A percentile compares a stretch with the other conserved stretches of the same genome.
phyloP scores from a whole-genome alignment of 2,888 invertebrate genomes.

The Matsumyia berberina region DNA sequence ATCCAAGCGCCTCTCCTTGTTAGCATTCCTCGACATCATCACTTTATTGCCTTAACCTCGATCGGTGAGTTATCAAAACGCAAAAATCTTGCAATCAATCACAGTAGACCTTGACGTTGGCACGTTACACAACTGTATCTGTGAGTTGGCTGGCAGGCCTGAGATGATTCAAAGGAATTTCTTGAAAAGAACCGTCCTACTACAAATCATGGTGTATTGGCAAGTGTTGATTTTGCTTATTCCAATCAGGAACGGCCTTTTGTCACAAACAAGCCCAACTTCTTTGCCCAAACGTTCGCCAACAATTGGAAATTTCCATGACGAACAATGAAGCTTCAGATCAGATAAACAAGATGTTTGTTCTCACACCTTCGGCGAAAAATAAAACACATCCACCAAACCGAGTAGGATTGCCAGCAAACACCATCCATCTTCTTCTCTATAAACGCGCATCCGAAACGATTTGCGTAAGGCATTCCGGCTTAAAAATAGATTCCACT shows the following conservation, averaged over 20 bases:
- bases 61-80: slow-evolving; percentile 12
- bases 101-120: slow-evolving; percentile 20
- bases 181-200: slow-evolving; percentile 23
- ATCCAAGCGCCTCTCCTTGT: too few relatives aligned
- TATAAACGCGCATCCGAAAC: slow-evolving; percentile 10
- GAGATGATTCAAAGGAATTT: background rate
- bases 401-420: slow-evolving; percentile 1
- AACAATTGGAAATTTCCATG: background rate
- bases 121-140: background rate
- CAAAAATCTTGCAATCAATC: slow-evolving; percentile 29
- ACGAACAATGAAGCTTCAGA: background rate
- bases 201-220: background rate
- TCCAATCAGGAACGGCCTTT: slow-evolving; percentile 16
- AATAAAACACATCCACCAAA: background rate
- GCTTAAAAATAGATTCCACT: slow-evolving; percentile 42
- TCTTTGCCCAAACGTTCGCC: background rate
- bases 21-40: slow-evolving; percentile 18
- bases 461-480: slow-evolving; percentile 32
- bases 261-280: background rate
- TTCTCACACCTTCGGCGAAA: background rate
- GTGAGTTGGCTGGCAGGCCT: background rate
- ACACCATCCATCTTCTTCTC: slow-evolving; percentile 16
- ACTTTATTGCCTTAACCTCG: slow-evolving; percentile 10
- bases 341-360: background rate
- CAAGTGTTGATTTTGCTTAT: slow-evolving; percentile 25